phyloP scores from a whole-genome alignment of 1,140 invertebrate species.

The Melanaphis sacchari region DNA sequence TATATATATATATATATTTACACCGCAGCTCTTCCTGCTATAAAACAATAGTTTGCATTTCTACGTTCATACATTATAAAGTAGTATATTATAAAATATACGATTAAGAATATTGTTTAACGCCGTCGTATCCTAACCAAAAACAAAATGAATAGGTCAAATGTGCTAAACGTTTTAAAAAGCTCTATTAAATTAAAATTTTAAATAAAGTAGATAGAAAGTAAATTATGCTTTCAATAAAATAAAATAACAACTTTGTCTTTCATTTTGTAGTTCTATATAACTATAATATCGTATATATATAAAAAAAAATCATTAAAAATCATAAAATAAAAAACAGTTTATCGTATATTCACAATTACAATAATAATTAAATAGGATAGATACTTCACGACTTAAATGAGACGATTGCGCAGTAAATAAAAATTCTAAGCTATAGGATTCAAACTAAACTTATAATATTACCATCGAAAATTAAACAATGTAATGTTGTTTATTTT shows the following conservation, averaged over 20 bases:
- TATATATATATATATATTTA: background rate
- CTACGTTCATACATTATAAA: background rate
- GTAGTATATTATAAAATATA: background rate
- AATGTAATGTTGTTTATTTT: too few species aligned
- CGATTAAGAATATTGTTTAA: background rate
- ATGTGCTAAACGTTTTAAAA: background rate
- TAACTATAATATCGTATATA: too few species aligned
- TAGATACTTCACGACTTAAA: too few species aligned
- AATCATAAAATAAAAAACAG: too few species aligned
- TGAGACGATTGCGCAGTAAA: too few species aligned
- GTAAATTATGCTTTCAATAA: background rate
- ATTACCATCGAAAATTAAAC: too few species aligned
- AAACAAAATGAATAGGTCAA: background rate
- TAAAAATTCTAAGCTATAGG: too few species aligned
- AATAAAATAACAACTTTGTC: background rate
- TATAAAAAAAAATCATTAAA: too few species aligned
- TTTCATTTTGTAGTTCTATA: too few species aligned
- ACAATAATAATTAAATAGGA: too few species aligned
- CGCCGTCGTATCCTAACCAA: background rate
- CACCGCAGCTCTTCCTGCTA: background rate
- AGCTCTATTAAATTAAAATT: background rate
- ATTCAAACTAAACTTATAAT: too few species aligned
- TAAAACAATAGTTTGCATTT: slow-evolving; percentile 22
- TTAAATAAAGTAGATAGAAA: background rate
- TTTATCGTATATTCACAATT: too few species aligned